phyloP scores from a whole-genome alignment of 2,888 invertebrate species.

The Ctena decussata region DNA sequence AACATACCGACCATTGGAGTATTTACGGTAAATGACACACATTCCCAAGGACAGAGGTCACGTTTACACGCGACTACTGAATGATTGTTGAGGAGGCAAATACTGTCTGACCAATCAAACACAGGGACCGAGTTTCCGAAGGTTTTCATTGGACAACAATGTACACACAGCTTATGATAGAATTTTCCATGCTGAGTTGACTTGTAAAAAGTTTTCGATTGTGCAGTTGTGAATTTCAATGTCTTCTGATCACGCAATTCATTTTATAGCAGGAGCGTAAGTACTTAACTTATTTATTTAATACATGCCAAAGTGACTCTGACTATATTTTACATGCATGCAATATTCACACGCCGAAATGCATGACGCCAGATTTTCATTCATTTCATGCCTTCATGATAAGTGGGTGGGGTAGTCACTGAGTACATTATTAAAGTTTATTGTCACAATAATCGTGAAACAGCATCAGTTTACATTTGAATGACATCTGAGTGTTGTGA shows the following conservation, averaged over 20 bases:
- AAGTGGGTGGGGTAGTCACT: constrained; percentile 15
- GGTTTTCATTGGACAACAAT: constrained; percentile 53
- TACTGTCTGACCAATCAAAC: constrained; percentile 49
- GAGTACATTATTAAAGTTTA: too few species aligned
- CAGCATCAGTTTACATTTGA: too few species aligned
- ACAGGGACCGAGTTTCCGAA: constrained; percentile 24
- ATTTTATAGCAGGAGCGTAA: constrained; percentile 98
- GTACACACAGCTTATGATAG: constrained; percentile 34
- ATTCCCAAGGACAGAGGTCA: constrained; percentile 12
- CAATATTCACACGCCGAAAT: too few species aligned
- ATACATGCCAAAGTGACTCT: too few species aligned
- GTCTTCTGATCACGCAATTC: constrained; percentile 90
- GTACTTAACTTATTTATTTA: too few species aligned
- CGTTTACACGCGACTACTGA: neutral
- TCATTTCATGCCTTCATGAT: neutral
- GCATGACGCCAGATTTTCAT: neutral
- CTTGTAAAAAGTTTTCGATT: neutral
- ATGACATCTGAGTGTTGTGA: too few species aligned
- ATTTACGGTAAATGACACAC: neutral
- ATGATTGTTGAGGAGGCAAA: neutral
- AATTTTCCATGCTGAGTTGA: constrained; percentile 26
- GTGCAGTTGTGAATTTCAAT: constrained; percentile 27
- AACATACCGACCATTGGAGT: too few species aligned
- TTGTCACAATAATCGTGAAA: too few species aligned
- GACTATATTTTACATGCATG: too few species aligned